Conservation (phyloP, 2,113 vertebrate genomes). For the Peromyscus maniculatus region DNA sequence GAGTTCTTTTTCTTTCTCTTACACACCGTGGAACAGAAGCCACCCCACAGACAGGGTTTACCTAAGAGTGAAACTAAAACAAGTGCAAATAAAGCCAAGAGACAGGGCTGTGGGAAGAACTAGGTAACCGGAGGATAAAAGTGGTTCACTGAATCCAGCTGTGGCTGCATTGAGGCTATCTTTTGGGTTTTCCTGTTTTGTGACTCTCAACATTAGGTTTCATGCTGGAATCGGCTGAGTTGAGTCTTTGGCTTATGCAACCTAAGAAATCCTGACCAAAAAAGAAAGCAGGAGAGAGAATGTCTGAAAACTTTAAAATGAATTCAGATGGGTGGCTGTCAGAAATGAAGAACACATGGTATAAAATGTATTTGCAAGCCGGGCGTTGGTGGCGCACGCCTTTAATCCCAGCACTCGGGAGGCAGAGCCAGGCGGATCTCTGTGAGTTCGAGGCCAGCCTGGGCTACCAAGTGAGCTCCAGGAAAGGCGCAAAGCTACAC, state of each 20-base stretch:
- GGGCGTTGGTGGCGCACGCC: too few relatives aligned
- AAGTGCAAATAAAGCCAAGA: not conserved
- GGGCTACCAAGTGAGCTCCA: too few relatives aligned
- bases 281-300: not conserved
- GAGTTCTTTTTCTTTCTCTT: not conserved
- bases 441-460: too few relatives aligned
- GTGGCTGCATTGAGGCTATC: not conserved
- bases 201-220: conserved; percentile 21
- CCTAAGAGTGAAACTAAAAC: not conserved
- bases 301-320: not conserved
- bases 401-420: too few relatives aligned
- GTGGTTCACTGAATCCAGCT: not conserved
- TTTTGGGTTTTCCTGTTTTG: conserved; percentile 5
- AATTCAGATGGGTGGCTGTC: not conserved
- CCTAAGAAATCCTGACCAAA: not conserved
- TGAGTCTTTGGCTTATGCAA: not conserved
- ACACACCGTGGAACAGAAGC: not conserved
- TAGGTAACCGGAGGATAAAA: not conserved
- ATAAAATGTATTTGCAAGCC: not conserved
- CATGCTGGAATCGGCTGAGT: not conserved
- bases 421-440: too few relatives aligned
- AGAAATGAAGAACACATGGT: not conserved
- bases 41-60: not conserved
- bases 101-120: not conserved
- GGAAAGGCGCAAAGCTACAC: too few relatives aligned